These are phyloP conservation scores for Pseudochirops cupreus DNA, from an alignment of 2,797 vertebrate genomes.

Conservation along the genomic window DNA sequence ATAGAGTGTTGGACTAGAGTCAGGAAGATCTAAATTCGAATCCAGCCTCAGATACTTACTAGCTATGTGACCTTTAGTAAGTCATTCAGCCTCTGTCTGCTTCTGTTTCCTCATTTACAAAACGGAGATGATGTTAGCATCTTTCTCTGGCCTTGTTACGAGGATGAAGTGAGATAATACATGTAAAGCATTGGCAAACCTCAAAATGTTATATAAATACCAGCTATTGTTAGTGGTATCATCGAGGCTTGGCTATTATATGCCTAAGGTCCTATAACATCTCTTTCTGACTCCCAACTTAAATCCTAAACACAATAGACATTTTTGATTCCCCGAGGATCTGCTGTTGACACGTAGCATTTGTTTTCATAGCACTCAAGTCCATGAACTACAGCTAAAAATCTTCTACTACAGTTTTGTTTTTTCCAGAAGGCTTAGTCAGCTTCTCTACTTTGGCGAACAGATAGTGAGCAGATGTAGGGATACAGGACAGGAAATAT, in stretches of 20 bases:
- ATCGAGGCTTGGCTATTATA: not conserved
- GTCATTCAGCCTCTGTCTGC: not conserved
- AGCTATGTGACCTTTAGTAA: too few species aligned
- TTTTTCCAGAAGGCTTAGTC: not conserved
- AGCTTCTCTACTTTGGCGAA: not conserved
- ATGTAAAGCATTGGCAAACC: not conserved
- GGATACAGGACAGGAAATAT: not conserved
- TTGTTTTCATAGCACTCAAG: not conserved
- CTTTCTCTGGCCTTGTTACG: not conserved
- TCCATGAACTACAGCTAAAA: not conserved
- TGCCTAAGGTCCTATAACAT: not conserved
- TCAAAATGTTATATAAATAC: not conserved
- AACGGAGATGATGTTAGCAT: not conserved
- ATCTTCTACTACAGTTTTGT: not conserved
- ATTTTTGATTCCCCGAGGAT: not conserved
- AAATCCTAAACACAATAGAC: not conserved
- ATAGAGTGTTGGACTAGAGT: too few species aligned
- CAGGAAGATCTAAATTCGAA: too few species aligned
- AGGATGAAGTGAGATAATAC: not conserved
- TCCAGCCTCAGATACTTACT: too few species aligned
- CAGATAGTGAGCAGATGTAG: not conserved
- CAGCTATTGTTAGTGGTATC: not conserved
- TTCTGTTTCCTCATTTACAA: not conserved
- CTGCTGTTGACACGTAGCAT: not conserved
- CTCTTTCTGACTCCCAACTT: not conserved